A percentile compares a stretch with the other conserved stretches of the same genome.
Evolutionary conservation across 2,888 invertebrate genomes (phyloP).

Genomic region (Liposcelis brunnea): DNA sequence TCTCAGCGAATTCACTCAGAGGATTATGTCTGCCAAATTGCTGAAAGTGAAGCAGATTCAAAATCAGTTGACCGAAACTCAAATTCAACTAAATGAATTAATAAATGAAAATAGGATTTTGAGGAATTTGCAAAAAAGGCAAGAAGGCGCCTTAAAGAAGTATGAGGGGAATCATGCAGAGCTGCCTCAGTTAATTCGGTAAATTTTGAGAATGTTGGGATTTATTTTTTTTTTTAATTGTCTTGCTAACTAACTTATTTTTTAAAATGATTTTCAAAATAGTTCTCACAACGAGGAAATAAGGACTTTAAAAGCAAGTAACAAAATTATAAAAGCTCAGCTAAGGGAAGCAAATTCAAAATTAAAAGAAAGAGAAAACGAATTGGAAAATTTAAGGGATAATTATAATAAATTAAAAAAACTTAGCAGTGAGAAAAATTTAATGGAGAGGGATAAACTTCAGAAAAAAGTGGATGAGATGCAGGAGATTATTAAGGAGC

Average conservation of each 20-base stretch:
- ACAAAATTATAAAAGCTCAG: no score
- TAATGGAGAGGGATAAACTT: slow-evolving; percentile 56
- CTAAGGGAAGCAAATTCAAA: no score
- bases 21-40: slow-evolving; percentile 60
- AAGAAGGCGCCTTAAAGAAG: slow-evolving; percentile 58
- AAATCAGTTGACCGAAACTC: slow-evolving; percentile 62
- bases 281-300: no score
- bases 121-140: slow-evolving; percentile 59
- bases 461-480: slow-evolving; percentile 35
- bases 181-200: no score
- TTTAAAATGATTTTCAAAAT: no score
- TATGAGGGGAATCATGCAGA: slow-evolving; percentile 32
- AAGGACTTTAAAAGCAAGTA: no score
- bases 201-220: no score
- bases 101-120: slow-evolving; percentile 57
- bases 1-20: slow-evolving; percentile 32
- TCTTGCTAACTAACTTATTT: no score
- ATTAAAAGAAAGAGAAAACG: slow-evolving; percentile 18
- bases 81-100: slow-evolving; percentile 55
- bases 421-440: slow-evolving; percentile 52
- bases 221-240: no score
- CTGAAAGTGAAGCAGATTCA: slow-evolving; percentile 57
- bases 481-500: slow-evolving; percentile 25
- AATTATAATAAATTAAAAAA: slow-evolving; percentile 52
- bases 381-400: slow-evolving; percentile 43